Evolutionary conservation across 1,140 invertebrate species (phyloP), one percentile per base, ranked within the genome.

Genomic region (Panagrolaimus sp.): DNA sequence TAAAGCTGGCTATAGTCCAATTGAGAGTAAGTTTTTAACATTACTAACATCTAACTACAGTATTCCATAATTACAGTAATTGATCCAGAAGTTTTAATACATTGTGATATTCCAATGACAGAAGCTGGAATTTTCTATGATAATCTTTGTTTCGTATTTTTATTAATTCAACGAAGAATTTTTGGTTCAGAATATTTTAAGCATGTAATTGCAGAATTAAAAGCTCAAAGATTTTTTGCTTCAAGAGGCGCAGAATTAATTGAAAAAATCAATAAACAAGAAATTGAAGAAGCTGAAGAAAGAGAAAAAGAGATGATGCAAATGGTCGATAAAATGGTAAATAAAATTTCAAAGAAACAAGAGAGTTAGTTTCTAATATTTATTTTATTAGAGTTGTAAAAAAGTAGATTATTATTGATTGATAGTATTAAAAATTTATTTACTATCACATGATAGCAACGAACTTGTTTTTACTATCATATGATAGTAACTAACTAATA

Each of bases 101-200:
- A 75, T 6, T 94, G 91, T 80, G 85, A 86, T 14, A 89, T 91
- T 0, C 89, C 90, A 1, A 87, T 87, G 68, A 89, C 91, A 76
- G 90, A 91, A 75, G 89, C 91, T 44, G 91, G 91, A 0, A 86
- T 96, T 70, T 88, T 93, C 4, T 94, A 93, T 93, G 95, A 98
- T 83, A 91, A 91, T 0, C 87, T 96, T 12, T 96, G 93, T 83
- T 96, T 98, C 82, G 89, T 88, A 0, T 94, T 96, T 83, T 87
- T 98, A 0, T 86, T 98, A 63, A 86, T 97, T 67, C 93, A 96
- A 84, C 87, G 91, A 76, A 86, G 94, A 72, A 87, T 98, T 21
- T 98, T 96, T 84, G 90, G 90, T 71, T 94, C 91, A 75, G 92
- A 93, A 83, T 96, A 97, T 83, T 98, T 98, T 86, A 91, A 93